These are phyloP conservation scores for Alces alces DNA, from an alignment of 2,113 vertebrate species.

Conservation along the genomic window DNA sequence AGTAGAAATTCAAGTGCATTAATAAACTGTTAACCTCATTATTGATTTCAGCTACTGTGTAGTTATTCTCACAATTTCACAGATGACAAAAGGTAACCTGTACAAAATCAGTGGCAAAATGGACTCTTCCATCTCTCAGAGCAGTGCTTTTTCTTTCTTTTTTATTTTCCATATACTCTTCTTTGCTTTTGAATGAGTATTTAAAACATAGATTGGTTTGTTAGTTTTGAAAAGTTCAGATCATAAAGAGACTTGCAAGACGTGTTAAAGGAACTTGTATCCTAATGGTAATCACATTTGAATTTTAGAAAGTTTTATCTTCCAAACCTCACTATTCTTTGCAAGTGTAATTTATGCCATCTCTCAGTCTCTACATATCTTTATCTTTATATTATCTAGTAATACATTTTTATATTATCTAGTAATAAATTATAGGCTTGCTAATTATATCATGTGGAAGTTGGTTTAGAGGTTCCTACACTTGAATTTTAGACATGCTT, in stretches of 20 bases:
- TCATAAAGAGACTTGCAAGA: neutral
- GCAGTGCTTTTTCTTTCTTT: neutral
- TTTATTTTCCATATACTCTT: neutral
- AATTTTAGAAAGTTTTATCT: neutral
- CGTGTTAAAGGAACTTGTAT: neutral
- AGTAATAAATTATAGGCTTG: neutral
- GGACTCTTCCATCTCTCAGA: neutral
- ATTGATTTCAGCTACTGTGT: neutral
- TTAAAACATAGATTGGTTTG: neutral
- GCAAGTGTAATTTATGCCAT: neutral
- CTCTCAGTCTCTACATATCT: neutral
- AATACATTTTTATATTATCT: neutral
- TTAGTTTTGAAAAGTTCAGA: neutral
- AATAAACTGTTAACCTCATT: neutral
- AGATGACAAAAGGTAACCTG: neutral
- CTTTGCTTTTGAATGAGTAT: neutral
- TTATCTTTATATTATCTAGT: neutral
- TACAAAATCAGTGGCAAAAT: neutral
- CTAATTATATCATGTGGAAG: neutral
- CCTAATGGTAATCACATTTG: neutral
- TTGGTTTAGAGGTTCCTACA: neutral
- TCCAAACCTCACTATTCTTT: neutral
- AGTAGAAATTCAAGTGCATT: neutral
- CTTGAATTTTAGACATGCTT: constrained; percentile 16
- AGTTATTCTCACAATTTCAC: neutral